A percentile compares a stretch with the other conserved stretches of the same genome.
Evolutionary conservation across 2,888 invertebrate species (phyloP).

Genomic region (Lithodes maja): DNA sequence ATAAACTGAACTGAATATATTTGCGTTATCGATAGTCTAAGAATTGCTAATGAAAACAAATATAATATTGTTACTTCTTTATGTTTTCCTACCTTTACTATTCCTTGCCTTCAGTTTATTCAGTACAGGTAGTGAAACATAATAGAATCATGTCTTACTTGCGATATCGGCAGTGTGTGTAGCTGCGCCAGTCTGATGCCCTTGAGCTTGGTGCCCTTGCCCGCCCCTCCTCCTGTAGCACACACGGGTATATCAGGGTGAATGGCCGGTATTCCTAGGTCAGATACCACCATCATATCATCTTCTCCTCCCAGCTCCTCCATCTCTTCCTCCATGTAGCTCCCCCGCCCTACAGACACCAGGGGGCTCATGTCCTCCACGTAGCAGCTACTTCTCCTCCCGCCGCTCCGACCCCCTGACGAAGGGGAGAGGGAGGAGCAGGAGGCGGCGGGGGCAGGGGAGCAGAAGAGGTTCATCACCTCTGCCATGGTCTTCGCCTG

Average conservation of each 20-base stretch:
- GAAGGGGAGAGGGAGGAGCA: slow-evolving; percentile 31
- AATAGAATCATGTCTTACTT: slow-evolving; percentile 23
- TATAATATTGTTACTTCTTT: no score
- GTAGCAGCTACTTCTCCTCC: slow-evolving; percentile 16
- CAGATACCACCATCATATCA: slow-evolving; percentile 8
- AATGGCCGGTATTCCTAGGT: slow-evolving; percentile 48
- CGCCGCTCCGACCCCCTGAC: slow-evolving; percentile 3
- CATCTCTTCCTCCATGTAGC: slow-evolving; percentile 7
- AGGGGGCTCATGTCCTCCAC: slow-evolving; percentile 16
- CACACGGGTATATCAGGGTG: slow-evolving; percentile 59
- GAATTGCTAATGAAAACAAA: no score
- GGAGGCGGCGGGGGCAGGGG: slow-evolving; percentile 34
- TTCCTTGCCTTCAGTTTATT: no score
- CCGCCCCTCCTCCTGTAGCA: neutral
- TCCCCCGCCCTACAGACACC: neutral
- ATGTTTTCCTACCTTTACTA: no score
- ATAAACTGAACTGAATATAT: no score
- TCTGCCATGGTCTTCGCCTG: slow-evolving; percentile 63
- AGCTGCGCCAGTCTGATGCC: slow-evolving; percentile 47
- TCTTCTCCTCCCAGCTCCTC: slow-evolving; percentile 39
- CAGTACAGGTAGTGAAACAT: no score
- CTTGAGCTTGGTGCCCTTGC: neutral
- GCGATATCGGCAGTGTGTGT: slow-evolving; percentile 50
- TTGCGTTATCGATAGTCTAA: no score
- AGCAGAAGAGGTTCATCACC: slow-evolving; percentile 61